A percentile compares a stretch with the other conserved stretches of the same genome.
Evolutionary conservation across 2,888 invertebrate species (phyloP).

Genomic region (Eudemis profundana): DNA sequence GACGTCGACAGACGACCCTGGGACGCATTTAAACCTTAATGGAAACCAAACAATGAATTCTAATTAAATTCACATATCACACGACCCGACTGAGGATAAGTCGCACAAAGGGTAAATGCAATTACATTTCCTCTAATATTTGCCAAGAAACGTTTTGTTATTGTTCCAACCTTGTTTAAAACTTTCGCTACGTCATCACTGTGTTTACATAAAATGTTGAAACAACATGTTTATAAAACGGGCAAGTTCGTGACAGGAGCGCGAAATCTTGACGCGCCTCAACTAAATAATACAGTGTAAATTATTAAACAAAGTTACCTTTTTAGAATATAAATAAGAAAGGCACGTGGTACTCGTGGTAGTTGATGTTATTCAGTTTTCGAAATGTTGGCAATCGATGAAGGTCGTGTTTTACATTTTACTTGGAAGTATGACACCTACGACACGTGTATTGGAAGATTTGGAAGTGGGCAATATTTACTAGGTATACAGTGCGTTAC

Average conservation of each 20-base stretch:
- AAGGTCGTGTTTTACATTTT: neutral
- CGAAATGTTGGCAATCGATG: neutral
- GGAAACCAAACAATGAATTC: conserved; percentile 43
- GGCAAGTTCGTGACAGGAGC: conserved; percentile 39
- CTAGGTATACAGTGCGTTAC: too few relatives aligned
- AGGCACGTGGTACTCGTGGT: neutral
- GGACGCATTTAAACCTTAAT: conserved; percentile 41
- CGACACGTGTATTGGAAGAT: neutral
- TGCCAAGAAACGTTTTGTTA: conserved; percentile 44
- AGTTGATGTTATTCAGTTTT: neutral
- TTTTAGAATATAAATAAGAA: conserved; percentile 11
- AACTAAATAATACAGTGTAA: conserved; percentile 29
- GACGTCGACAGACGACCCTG: conserved; percentile 33
- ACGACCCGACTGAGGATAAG: conserved; percentile 33
- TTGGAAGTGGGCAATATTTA: too few relatives aligned
- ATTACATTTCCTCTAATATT: conserved; percentile 42
- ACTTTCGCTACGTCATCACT: conserved; percentile 34
- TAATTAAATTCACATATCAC: conserved; percentile 43
- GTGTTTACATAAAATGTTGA: conserved; percentile 27
- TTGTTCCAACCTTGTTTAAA: conserved; percentile 32
- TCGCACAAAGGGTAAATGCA: conserved; percentile 36
- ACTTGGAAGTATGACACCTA: neutral
- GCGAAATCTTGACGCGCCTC: conserved; percentile 23
- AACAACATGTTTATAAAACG: conserved; percentile 34
- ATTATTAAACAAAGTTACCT: conserved; percentile 35